Base-by-base conservation (phyloP, 2,888 invertebrate species). In the Sisyra nigra region DNA sequence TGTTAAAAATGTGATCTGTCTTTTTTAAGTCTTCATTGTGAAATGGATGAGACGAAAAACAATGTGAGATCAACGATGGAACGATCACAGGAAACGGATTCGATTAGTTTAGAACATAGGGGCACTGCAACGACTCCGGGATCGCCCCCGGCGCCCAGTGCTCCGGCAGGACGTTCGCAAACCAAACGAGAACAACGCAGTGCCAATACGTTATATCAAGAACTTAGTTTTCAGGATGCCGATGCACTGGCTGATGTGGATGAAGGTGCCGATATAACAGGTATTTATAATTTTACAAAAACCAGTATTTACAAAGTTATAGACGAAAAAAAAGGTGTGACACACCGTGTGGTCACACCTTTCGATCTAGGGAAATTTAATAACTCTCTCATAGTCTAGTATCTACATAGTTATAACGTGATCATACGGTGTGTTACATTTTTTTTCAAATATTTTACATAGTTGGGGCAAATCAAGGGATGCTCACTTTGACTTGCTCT, bases 241-340 rank as follows among this genome's bases (percentile, higher is more conserved):
- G 83, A 84, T 60, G 80, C 85, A 29, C 77, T 88, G 49, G 81
- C 86, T 47, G 89, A 84, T 61, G 76, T 80, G 55, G 83, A 79
- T 46, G 92, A 91, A 63, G 83, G 85, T 42, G 80, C 80, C 31
- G 89, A 92, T 60, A 89, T 97, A 51, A 96, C 96, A 61, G 96
- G 96, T 93, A 69, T 57, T 48, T 32, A 14, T 6, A n/a, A n/a
- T n/a, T n/a, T n/a, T n/a, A n/a, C n/a, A n/a, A n/a, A n/a, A n/a
- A n/a, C n/a, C n/a, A n/a, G n/a, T n/a, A n/a, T n/a, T n/a, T n/a
- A n/a, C n/a, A n/a, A n/a, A n/a, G n/a, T n/a, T n/a, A n/a, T n/a
- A n/a, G n/a, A n/a, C n/a, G n/a, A n/a, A n/a, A n/a, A n/a, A n/a
- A n/a, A n/a, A n/a, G n/a, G n/a, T n/a, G n/a, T n/a, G n/a, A n/a